phyloP scores from a whole-genome alignment of 2,888 invertebrate species.

The Euproctis similis region DNA sequence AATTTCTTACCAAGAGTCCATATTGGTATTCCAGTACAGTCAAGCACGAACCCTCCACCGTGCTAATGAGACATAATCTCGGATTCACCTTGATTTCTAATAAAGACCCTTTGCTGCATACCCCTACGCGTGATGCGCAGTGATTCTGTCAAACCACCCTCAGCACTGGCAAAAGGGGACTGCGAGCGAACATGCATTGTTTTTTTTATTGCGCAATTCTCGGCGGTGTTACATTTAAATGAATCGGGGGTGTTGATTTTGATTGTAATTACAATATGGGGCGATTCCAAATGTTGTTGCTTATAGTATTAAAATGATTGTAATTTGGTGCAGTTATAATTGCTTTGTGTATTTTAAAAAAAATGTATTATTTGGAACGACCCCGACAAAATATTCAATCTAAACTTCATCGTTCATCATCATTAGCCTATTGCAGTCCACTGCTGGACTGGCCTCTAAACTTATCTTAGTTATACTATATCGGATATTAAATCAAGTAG shows the following conservation, averaged over 20 bases:
- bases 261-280: slow-evolving; percentile 19
- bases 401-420: no score
- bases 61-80: slow-evolving; percentile 67
- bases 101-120: slow-evolving; percentile 8
- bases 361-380: no score
- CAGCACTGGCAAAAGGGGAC: background rate
- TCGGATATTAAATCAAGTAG: no score
- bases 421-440: no score
- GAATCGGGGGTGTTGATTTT: slow-evolving; percentile 19
- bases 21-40: slow-evolving; percentile 5
- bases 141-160: slow-evolving; percentile 9
- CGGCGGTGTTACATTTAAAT: slow-evolving; percentile 26
- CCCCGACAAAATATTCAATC: no score
- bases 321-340: no score
- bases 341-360: no score
- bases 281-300: no score
- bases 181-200: slow-evolving; percentile 14
- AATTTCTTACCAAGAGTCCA: no score
- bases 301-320: no score
- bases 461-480: no score
- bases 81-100: slow-evolving; percentile 21
- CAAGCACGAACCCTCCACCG: slow-evolving; percentile 46
- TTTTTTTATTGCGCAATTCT: slow-evolving; percentile 26
- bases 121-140: slow-evolving; percentile 13
- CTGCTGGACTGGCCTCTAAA: no score